Percentiles rank a stretch among this genome's conserved stretches.
Conservation (phyloP, 2,888 invertebrate genomes). For the Polymixis flavicincta region DNA sequence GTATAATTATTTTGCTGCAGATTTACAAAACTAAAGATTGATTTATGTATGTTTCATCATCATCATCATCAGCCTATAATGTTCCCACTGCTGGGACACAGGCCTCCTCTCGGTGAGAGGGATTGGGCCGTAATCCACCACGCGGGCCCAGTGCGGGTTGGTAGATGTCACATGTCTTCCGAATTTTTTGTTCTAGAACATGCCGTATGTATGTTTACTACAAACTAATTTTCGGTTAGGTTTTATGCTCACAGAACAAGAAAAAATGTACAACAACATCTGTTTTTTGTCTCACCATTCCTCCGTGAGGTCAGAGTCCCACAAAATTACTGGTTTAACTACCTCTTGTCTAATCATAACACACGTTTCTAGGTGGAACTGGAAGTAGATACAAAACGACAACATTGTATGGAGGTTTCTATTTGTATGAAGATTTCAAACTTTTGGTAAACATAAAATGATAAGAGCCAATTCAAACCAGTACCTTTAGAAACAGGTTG, state of each 20-base stretch:
- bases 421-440: neutral
- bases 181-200: too few relatives aligned
- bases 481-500: slow-evolving; percentile 34
- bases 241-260: neutral
- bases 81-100: too few relatives aligned
- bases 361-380: neutral
- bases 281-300: neutral
- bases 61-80: too few relatives aligned
- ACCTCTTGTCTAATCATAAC: neutral
- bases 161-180: too few relatives aligned
- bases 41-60: too few relatives aligned
- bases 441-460: slow-evolving; percentile 12
- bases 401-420: neutral
- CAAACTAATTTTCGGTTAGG: neutral
- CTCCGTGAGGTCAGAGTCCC: neutral
- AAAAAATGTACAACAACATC: neutral
- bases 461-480: slow-evolving; percentile 1
- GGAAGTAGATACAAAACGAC: neutral
- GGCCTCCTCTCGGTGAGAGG: too few relatives aligned
- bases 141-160: too few relatives aligned
- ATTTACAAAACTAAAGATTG: too few relatives aligned
- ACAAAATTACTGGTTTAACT: neutral
- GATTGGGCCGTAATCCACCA: too few relatives aligned
- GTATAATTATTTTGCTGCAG: too few relatives aligned
- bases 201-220: neutral